Percentiles rank a stretch among this genome's conserved stretches.
Evolutionary conservation across 2,797 vertebrate species (phyloP).

Genomic region (Botia almorhae): DNA sequence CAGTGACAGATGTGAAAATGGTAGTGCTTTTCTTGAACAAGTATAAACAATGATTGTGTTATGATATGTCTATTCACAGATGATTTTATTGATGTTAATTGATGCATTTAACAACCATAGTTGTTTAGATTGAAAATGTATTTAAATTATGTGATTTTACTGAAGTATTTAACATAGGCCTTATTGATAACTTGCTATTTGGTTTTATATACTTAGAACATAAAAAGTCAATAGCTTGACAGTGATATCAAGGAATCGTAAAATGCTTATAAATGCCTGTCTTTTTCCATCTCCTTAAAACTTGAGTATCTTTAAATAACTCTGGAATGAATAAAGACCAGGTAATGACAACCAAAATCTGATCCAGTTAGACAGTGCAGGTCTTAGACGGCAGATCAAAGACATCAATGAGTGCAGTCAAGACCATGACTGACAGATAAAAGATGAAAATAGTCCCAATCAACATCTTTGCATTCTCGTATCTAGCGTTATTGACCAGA

Average conservation of each 20-base stretch:
- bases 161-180: neutral
- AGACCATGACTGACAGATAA: constrained; percentile 42
- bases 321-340: constrained; percentile 29
- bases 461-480: constrained; percentile 8
- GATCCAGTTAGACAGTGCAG: neutral
- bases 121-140: no score
- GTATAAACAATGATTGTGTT: neutral
- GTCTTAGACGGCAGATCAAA: constrained; percentile 13
- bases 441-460: constrained; percentile 39
- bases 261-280: neutral
- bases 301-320: neutral
- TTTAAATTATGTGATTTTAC: neutral
- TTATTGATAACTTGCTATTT: neutral
- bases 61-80: no score
- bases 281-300: neutral
- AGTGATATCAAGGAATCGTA: neutral
- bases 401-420: neutral
- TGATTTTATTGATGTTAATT: no score
- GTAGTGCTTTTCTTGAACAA: neutral
- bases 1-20: neutral
- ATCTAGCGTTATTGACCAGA: constrained; percentile 43
- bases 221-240: neutral
- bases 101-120: no score
- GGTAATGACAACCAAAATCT: constrained; percentile 3
- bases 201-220: neutral